phyloP scores from a whole-genome alignment of 1,140 invertebrate genomes.

The Himalopsyche phryganea region DNA sequence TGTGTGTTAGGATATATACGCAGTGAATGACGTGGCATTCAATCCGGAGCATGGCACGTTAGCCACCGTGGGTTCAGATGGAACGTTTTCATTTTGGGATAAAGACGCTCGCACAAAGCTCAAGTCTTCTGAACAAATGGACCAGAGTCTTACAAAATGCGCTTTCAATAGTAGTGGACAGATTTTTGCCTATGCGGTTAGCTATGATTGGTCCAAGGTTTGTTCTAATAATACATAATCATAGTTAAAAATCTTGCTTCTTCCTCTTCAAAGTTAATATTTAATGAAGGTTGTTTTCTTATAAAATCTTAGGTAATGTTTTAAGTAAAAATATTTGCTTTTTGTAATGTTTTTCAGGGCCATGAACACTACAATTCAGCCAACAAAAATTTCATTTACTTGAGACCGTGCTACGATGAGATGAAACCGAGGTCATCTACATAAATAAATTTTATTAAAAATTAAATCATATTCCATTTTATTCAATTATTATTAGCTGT shows the following conservation, averaged over 20 bases:
- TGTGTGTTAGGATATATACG: conserved; percentile 62
- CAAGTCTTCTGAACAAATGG: conserved; percentile 92
- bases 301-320: too few relatives aligned
- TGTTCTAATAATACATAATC: too few relatives aligned
- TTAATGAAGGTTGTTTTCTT: too few relatives aligned
- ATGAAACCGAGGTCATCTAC: conserved; percentile 69
- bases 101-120: conserved; percentile 98
- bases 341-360: conserved; percentile 74
- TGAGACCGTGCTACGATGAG: conserved; percentile 91
- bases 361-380: conserved; percentile 90
- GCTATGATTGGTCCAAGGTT: conserved; percentile 97
- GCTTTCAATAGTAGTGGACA: conserved; percentile 95
- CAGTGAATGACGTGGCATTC: conserved; percentile 96
- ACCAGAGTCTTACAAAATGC: conserved; percentile 91
- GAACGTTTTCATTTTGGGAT: conserved; percentile 98
- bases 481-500: too few relatives aligned
- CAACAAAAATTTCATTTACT: conserved; percentile 93
- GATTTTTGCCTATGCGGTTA: conserved; percentile 96
- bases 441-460: neutral
- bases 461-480: too few relatives aligned
- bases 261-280: too few relatives aligned
- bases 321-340: too few relatives aligned
- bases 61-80: conserved; percentile 96
- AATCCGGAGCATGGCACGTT: conserved; percentile 96
- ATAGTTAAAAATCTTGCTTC: too few relatives aligned